Evolutionary conservation across 2,888 invertebrate genomes (phyloP), one percentile per base, ranked within the genome.

Genomic region (Volucella inanis): DNA sequence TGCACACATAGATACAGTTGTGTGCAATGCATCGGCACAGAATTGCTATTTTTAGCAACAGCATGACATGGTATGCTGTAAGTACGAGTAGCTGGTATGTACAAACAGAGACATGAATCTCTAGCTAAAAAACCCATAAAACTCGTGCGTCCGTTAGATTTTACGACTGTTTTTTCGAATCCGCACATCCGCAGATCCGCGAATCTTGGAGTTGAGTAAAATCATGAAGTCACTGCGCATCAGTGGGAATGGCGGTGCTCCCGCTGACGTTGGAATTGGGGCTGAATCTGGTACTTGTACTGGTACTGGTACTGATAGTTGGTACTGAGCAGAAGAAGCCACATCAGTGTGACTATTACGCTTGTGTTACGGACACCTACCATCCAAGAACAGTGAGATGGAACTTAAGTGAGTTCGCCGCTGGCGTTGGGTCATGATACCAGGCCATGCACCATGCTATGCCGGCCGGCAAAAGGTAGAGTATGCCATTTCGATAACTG

Each of bases 401-500:
- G 52, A 52, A 65, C 38, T 52, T 11, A 54, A 45, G 41, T 59
- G 76, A 71, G 70, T 75, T 71, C 76, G 84, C 84, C 75, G 76
- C 61, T 47, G 75, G 84, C 70, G 84, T 80, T 84, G 84, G 84
- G 84, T 84, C 84, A 84, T 75, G 84, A 84, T 84, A 68, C 72
- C 67, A 77, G 14, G 64, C 64, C 54, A 61, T 74, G 65, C 52
- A 41, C 57, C n/a, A n/a, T 39, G 14, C 14, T 52, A 22, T 8
- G 80, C 80, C 75, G 70, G 84, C 80, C 84, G 84, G 84, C 74
- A 59, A 31, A 22, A 31, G 31, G 31, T 54, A 67, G 82, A 68
- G 74, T 45, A 64, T 79, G 54, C 61, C 70, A 68, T 79, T 79
- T 79, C 75, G 64, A 74, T 79, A 52, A 54, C 78, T 50, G 81